A percentile compares a stretch with the other conserved stretches of the same genome.
These are phyloP conservation scores for Euplexia lucipara DNA, from an alignment of 2,888 invertebrate species.

Conservation along the genomic window DNA sequence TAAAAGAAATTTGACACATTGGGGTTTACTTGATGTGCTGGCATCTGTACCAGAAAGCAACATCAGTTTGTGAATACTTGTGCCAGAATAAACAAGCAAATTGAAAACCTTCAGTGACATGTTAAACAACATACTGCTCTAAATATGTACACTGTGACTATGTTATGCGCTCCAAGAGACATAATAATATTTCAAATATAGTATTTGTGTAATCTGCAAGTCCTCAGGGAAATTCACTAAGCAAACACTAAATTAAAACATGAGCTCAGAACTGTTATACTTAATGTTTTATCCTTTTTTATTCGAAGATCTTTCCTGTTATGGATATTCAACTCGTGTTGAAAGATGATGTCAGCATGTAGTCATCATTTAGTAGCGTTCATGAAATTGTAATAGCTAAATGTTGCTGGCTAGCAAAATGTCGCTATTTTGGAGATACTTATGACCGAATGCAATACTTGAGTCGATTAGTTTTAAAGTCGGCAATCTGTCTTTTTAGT, in stretches of 20 bases:
- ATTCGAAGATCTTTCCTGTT: neutral
- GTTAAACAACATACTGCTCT: neutral
- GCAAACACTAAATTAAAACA: slow-evolving; percentile 39
- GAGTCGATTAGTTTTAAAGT: too few relatives aligned
- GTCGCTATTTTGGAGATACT: slow-evolving; percentile 4
- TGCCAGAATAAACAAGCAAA: slow-evolving; percentile 18
- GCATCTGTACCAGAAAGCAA: slow-evolving; percentile 22
- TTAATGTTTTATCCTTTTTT: slow-evolving; percentile 2
- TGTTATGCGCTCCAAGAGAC: slow-evolving; percentile 21
- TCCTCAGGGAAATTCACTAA: slow-evolving; percentile 45
- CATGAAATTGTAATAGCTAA: slow-evolving; percentile 20
- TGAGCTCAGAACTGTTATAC: neutral
- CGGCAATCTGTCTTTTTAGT: too few relatives aligned
- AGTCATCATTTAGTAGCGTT: slow-evolving; percentile 33
- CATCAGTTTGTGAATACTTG: neutral
- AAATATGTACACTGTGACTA: neutral
- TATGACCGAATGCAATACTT: neutral
- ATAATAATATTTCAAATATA: slow-evolving; percentile 34
- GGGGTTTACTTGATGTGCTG: too few relatives aligned
- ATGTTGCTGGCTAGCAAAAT: too few relatives aligned
- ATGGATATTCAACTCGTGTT: neutral
- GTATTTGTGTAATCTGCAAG: slow-evolving; percentile 14
- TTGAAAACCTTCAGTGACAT: neutral
- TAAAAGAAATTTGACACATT: too few relatives aligned
- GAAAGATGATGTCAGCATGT: slow-evolving; percentile 31